Percentiles rank a stretch among this genome's conserved stretches.
These are phyloP conservation scores for Euwallacea fornicatus DNA, from an alignment of 1,140 invertebrate genomes.

Conservation along the genomic window DNA sequence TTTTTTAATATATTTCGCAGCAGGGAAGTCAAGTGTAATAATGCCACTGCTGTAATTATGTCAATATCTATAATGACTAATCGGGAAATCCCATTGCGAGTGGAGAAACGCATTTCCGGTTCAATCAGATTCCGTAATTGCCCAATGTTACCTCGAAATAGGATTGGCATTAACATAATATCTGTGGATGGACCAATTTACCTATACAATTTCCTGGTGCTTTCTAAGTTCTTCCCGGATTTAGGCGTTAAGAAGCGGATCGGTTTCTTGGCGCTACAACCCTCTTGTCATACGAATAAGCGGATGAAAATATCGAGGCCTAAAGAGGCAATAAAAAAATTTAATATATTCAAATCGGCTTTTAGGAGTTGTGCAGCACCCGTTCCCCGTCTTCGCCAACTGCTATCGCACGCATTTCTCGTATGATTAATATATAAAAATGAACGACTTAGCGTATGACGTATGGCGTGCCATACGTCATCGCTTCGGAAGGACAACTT, in stretches of 20 bases:
- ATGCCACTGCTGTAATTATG: neutral
- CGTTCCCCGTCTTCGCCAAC: neutral
- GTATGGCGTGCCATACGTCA: conserved; percentile 23
- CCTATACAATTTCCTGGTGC: too few relatives aligned
- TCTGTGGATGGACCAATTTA: too few relatives aligned
- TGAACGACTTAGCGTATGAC: conserved; percentile 20
- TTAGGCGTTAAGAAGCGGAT: too few relatives aligned
- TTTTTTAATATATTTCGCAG: too few relatives aligned
- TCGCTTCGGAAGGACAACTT: conserved; percentile 20
- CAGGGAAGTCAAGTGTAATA: neutral
- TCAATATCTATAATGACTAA: neutral
- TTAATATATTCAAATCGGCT: conserved; percentile 3
- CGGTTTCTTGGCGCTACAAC: too few relatives aligned
- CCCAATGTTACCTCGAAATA: neutral
- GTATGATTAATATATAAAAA: conserved; percentile 27
- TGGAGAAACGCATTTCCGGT: neutral
- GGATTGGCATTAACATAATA: neutral
- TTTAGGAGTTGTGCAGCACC: neutral
- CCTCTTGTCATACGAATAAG: too few relatives aligned
- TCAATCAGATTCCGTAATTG: conserved; percentile 5
- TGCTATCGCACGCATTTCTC: conserved; percentile 19
- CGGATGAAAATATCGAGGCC: too few relatives aligned
- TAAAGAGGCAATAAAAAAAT: neutral
- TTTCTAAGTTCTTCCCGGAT: too few relatives aligned
- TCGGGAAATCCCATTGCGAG: neutral